phyloP scores from a whole-genome alignment of 2,113 vertebrate species.

The Poicephalus meyeri region DNA sequence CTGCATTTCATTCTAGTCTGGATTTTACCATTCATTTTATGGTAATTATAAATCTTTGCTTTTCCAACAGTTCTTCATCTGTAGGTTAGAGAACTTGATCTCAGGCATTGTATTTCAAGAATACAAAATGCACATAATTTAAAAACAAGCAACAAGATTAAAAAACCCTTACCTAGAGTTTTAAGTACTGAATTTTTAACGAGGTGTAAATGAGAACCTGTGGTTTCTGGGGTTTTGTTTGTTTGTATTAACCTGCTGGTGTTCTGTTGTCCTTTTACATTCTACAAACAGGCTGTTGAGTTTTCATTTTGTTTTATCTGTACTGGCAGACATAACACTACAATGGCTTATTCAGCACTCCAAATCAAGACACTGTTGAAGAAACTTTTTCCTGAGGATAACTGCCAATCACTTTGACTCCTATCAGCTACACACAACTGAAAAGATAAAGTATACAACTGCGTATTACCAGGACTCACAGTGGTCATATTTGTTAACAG shows the following conservation, averaged over 20 bases:
- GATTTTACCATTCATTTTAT: constrained; percentile 26
- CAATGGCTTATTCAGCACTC: constrained; percentile 91
- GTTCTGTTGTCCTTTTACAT: neutral
- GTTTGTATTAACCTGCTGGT: neutral
- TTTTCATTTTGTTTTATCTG: constrained; percentile 16
- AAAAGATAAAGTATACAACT: constrained; percentile 32
- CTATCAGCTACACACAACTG: constrained; percentile 21
- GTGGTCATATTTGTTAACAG: constrained; percentile 32
- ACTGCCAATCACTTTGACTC: constrained; percentile 20
- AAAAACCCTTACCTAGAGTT: neutral
- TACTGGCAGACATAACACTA: constrained; percentile 77
- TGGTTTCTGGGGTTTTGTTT: neutral
- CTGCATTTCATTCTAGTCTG: neutral
- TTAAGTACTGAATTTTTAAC: neutral
- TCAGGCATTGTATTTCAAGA: neutral
- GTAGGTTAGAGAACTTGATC: neutral
- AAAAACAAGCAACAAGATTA: neutral
- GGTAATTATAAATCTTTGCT: neutral
- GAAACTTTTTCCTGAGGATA: constrained; percentile 28
- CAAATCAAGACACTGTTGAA: constrained; percentile 79
- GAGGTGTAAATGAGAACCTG: neutral
- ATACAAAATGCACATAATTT: neutral
- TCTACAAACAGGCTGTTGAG: neutral
- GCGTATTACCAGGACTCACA: constrained; percentile 37
- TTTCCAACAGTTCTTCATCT: neutral